Evolutionary conservation across 2,797 vertebrate species (phyloP).

Genomic region (Acomys russatus): DNA sequence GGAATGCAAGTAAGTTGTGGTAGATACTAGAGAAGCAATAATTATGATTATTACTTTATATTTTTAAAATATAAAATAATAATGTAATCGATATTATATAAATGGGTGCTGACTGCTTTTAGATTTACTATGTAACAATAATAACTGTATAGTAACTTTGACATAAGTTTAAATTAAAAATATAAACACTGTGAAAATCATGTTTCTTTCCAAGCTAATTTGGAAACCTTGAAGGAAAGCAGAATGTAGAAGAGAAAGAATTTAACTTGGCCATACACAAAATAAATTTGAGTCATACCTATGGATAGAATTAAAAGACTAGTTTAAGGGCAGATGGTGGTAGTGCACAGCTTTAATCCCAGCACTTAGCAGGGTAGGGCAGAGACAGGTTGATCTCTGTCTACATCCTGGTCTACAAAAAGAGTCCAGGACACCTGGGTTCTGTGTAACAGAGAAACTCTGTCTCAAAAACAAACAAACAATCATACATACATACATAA

Average conservation of each 20-base stretch:
- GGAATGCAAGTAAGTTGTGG: not conserved
- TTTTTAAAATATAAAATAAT: conserved; percentile 27
- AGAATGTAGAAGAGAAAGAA: not conserved
- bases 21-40: not conserved
- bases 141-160: not conserved
- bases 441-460: no score
- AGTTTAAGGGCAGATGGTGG: not conserved
- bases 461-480: no score
- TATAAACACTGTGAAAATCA: not conserved
- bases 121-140: not conserved
- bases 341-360: no score
- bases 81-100: not conserved
- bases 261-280: not conserved
- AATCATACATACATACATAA: no score
- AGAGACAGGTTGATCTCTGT: no score
- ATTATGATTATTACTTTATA: not conserved
- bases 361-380: no score
- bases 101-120: not conserved
- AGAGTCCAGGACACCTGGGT: no score
- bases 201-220: not conserved
- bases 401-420: no score
- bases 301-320: not conserved
- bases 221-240: not conserved
- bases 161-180: not conserved
- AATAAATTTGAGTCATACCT: not conserved